Evolutionary conservation across 1,140 invertebrate species (phyloP), one percentile per base, ranked within the genome.

Genomic region (Drosophila ficusphila): DNA sequence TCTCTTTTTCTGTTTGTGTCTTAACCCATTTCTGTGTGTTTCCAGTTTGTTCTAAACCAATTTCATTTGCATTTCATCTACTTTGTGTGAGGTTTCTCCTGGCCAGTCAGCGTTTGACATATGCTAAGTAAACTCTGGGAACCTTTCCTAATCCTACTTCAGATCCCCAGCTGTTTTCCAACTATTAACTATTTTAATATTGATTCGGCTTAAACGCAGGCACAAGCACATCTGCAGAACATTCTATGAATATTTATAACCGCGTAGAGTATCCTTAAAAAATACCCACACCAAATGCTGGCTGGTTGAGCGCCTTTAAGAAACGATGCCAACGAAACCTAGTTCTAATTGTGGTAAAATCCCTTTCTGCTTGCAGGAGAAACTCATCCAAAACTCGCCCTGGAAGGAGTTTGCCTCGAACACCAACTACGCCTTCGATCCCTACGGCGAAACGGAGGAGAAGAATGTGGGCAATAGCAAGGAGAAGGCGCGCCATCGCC

Each of bases 331-430:
- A 2, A 23, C 5, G 19, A 33, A 33, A 36, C 21, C 36, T 6
- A 16, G 6, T n/a, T 33, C 5, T 36, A 61, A 51, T 41, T 14
- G 36, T 18, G 41, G 49, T 44, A 11, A 71, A 23, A 31, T 67
- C 33, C 67, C 12, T 34, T 71, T 36, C 8, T 77, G 42, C 47
- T 93, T 93, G 12, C 93, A 97, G 96, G 96, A 97, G 76, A 95
- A 95, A 70, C 91, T 97, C 18, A 96, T 97, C 54, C 94, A 94
- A 16, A 96, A 95, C 90, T 95, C 95, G 2, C 95, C 96, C 3
- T 97, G 96, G 96, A 96, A 96, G 79, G 96, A 97, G 88, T 97
- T 97, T 86, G 94, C 96, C 2, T 93, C 95, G 1, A 96, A 96
- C 82, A 97, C 96, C 1, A 97, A 97, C 92, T 97, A 97, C 91